Evolutionary conservation across 2,797 vertebrate species (phyloP).

Genomic region (Thripadectes ignobilis): DNA sequence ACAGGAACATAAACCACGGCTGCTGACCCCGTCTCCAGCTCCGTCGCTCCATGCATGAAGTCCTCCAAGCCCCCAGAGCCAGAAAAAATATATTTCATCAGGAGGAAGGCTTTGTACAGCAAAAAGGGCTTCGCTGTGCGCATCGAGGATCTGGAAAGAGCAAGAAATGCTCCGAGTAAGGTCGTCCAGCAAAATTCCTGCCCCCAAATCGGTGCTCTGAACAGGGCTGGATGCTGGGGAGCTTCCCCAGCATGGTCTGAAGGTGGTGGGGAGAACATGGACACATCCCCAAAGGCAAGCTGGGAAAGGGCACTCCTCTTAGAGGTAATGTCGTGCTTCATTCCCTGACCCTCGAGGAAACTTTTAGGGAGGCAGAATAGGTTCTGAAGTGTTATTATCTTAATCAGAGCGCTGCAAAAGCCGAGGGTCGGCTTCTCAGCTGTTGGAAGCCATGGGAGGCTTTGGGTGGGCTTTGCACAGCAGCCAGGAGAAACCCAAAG

Average conservation of each 20-base stretch:
- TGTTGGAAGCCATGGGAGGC: background rate
- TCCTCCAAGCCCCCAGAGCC: background rate
- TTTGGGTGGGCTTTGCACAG: background rate
- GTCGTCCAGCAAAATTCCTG: background rate
- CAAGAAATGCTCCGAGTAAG: background rate
- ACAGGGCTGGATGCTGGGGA: background rate
- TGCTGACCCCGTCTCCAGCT: background rate
- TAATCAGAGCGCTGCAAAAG: background rate
- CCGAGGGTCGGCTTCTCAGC: background rate
- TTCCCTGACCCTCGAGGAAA: background rate
- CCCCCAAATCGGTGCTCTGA: background rate
- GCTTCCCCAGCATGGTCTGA: background rate
- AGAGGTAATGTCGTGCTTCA: background rate
- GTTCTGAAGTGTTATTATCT: background rate
- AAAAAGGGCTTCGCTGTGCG: background rate
- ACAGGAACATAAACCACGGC: background rate
- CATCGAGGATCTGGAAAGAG: background rate
- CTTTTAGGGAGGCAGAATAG: background rate
- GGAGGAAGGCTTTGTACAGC: background rate
- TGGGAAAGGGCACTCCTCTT: background rate
- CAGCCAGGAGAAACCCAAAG: background rate
- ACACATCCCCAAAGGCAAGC: background rate
- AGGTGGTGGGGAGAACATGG: background rate
- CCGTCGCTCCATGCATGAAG: fast-evolving
- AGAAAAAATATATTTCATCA: background rate